Conservation (phyloP, 2,797 vertebrate species). For the Acrocephalus scirpaceus region DNA sequence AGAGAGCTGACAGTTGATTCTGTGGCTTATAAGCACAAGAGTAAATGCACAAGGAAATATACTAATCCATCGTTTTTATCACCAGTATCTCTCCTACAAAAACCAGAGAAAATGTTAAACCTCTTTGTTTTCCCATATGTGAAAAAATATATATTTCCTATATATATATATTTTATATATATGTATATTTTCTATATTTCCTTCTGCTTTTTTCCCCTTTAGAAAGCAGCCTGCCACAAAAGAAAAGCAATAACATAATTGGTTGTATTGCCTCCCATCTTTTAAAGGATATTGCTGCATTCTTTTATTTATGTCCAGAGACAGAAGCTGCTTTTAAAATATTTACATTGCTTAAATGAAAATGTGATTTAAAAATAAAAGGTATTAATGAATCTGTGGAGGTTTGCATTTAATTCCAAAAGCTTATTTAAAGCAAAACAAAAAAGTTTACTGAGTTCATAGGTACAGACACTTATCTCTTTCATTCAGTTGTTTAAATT, state of each 20-base stretch:
- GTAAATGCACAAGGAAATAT: constrained; percentile 57
- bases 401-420: neutral
- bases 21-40: constrained; percentile 43
- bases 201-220: constrained; percentile 1
- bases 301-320: constrained; percentile 48
- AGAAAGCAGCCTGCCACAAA: neutral
- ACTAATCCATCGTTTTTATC: constrained; percentile 64
- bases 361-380: constrained; percentile 44
- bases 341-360: constrained; percentile 66
- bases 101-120: constrained; percentile 35
- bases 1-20: constrained; percentile 33
- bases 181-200: neutral
- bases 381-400: constrained; percentile 26
- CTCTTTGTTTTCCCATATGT: constrained; percentile 12
- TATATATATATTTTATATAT: neutral
- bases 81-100: constrained; percentile 45
- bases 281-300: constrained; percentile 39
- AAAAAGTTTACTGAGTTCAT: neutral
- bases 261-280: constrained; percentile 22
- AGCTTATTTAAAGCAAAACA: constrained; percentile 12
- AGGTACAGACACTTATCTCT: neutral
- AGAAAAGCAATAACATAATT: neutral
- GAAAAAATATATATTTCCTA: neutral
- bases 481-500: neutral
- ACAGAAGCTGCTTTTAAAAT: constrained; percentile 46